phyloP scores from a whole-genome alignment of 2,113 vertebrate species.

The Emydocephalus ijimae region DNA sequence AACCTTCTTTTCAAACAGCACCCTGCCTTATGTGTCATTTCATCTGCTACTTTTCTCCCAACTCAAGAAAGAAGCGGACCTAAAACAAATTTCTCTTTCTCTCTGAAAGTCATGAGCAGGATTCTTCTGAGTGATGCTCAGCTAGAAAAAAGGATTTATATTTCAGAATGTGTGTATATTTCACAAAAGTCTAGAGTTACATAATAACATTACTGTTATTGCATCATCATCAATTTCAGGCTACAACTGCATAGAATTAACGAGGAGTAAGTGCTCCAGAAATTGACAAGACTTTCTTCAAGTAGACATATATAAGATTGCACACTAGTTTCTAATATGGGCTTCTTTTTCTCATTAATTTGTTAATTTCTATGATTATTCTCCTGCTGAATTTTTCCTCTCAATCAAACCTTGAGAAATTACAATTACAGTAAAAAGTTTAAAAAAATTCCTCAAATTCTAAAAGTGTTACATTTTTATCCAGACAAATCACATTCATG shows the following conservation, averaged over 20 bases:
- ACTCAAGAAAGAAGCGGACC: too few species aligned
- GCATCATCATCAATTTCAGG: neutral
- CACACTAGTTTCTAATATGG: neutral
- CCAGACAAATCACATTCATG: neutral
- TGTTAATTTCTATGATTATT: neutral
- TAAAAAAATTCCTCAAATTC: neutral
- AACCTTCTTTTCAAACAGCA: too few species aligned
- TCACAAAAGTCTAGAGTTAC: too few species aligned
- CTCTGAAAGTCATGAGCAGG: too few species aligned
- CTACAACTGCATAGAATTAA: neutral
- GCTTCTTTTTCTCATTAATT: neutral
- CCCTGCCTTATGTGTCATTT: too few species aligned
- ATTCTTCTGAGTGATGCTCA: too few species aligned
- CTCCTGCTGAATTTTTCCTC: neutral
- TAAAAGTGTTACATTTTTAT: neutral
- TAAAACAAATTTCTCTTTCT: too few species aligned
- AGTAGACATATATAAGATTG: neutral
- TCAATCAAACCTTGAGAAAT: neutral
- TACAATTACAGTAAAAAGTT: neutral
- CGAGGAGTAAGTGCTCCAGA: neutral
- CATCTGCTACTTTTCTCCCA: too few species aligned
- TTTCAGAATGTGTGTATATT: too few species aligned
- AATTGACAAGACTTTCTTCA: neutral
- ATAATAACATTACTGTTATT: neutral
- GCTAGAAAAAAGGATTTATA: too few species aligned